These are phyloP conservation scores for Opisthocomus hoazin DNA, from an alignment of 2,113 vertebrate species.

Conservation along the genomic window DNA sequence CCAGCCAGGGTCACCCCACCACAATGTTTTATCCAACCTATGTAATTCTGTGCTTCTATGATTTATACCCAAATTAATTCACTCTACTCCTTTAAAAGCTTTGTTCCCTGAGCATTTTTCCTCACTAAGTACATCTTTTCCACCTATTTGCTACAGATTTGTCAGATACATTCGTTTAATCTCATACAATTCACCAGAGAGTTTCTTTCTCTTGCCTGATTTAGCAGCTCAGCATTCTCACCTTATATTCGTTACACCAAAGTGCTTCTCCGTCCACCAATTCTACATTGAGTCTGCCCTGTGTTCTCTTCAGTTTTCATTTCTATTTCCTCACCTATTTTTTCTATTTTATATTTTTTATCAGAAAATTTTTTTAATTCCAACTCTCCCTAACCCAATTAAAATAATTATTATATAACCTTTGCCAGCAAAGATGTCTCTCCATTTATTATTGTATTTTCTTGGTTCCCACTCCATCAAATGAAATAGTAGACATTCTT, in stretches of 20 bases:
- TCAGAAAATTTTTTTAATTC: not conserved
- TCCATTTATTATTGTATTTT: not conserved
- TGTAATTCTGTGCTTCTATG: not conserved
- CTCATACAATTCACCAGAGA: not conserved
- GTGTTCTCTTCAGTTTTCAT: not conserved
- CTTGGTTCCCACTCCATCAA: not conserved
- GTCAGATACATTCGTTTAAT: not conserved
- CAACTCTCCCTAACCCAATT: not conserved
- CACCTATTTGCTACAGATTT: not conserved
- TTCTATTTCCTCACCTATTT: not conserved
- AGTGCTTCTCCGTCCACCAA: not conserved
- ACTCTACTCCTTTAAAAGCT: not conserved
- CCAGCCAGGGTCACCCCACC: too few species aligned
- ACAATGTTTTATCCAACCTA: not conserved
- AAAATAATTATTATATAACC: not conserved
- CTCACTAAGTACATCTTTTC: not conserved
- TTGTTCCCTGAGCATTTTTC: not conserved
- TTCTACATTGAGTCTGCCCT: not conserved
- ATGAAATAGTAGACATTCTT: not conserved
- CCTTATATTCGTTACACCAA: not conserved
- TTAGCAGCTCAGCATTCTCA: not conserved
- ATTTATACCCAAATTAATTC: not conserved
- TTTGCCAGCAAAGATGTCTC: not conserved
- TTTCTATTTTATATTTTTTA: not conserved
- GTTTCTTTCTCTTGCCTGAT: not conserved